Percentiles rank a stretch among this genome's conserved stretches.
These are phyloP conservation scores for Trissolcus brochymenae DNA, from an alignment of 2,888 invertebrate species.

Conservation along the genomic window DNA sequence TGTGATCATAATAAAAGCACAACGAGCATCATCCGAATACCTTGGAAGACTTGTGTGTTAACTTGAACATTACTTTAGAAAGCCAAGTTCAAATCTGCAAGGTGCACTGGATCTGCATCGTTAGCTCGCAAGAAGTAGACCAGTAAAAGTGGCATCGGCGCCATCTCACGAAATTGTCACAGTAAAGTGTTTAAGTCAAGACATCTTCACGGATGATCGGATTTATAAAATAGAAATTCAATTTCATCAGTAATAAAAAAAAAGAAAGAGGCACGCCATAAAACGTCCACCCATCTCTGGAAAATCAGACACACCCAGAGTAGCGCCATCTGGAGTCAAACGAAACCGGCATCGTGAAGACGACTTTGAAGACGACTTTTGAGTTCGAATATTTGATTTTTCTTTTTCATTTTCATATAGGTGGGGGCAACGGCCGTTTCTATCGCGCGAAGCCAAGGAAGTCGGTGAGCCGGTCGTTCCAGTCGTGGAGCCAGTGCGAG, in stretches of 20 bases:
- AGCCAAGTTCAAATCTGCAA: constrained; percentile 3
- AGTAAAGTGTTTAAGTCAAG: background rate
- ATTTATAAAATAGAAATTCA: background rate
- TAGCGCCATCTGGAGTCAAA: background rate
- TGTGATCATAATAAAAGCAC: constrained; percentile 15
- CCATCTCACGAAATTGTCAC: background rate
- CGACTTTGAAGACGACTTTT: too few relatives aligned
- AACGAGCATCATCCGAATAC: constrained; percentile 16
- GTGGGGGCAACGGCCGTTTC: constrained; percentile 23
- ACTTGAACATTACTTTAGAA: constrained; percentile 1
- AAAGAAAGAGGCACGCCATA: background rate
- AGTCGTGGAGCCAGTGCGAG: constrained; percentile 79
- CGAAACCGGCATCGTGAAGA: background rate
- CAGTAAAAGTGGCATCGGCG: too few relatives aligned
- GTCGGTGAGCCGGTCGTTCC: constrained; percentile 85
- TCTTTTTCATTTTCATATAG: background rate
- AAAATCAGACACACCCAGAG: background rate
- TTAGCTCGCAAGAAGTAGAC: background rate
- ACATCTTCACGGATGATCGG: background rate
- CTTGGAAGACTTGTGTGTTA: constrained; percentile 35
- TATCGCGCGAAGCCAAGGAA: constrained; percentile 84
- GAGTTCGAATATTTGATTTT: too few relatives aligned
- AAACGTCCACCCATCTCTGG: background rate
- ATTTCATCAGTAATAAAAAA: background rate
- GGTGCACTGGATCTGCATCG: background rate